A percentile compares a stretch with the other conserved stretches of the same genome.
Evolutionary conservation across 2,113 vertebrate species (phyloP).

Genomic region (Todiramphus saurophagus): DNA sequence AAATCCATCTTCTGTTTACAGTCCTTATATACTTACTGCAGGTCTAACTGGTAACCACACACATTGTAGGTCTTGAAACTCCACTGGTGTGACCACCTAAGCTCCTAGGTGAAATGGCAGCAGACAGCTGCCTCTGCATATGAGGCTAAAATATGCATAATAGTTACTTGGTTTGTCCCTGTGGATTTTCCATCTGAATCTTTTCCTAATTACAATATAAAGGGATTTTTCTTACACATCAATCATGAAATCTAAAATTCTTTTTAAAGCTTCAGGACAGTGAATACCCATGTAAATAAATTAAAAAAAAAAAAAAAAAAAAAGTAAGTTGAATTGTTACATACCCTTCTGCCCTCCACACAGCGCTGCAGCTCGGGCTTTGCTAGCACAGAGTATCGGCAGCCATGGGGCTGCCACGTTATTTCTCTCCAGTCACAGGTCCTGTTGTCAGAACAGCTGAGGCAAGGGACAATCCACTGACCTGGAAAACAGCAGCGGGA

Average conservation of each 20-base stretch:
- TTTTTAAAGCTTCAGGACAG: neutral
- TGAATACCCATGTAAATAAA: neutral
- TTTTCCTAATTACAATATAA: neutral
- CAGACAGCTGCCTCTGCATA: neutral
- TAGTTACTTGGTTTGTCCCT: neutral
- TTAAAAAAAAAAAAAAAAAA: neutral
- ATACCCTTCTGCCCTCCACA: constrained; percentile 85
- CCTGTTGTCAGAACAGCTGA: constrained; percentile 94
- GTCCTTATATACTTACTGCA: neutral
- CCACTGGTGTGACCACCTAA: neutral
- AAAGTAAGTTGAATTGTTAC: neutral
- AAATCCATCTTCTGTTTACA: neutral
- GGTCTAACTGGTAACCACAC: neutral
- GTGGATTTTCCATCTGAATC: neutral
- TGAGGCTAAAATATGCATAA: neutral
- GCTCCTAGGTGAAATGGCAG: neutral
- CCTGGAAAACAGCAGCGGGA: constrained; percentile 73
- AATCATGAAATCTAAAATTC: neutral
- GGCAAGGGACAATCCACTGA: constrained; percentile 93
- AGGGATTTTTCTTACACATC: neutral
- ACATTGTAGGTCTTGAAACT: neutral
- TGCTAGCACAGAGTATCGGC: constrained; percentile 76
- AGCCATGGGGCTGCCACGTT: constrained; percentile 87
- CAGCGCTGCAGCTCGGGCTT: constrained; percentile 84
- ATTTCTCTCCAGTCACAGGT: constrained; percentile 97